These are phyloP conservation scores for Clitarchus hookeri DNA, from an alignment of 2,888 invertebrate species.

Conservation along the genomic window DNA sequence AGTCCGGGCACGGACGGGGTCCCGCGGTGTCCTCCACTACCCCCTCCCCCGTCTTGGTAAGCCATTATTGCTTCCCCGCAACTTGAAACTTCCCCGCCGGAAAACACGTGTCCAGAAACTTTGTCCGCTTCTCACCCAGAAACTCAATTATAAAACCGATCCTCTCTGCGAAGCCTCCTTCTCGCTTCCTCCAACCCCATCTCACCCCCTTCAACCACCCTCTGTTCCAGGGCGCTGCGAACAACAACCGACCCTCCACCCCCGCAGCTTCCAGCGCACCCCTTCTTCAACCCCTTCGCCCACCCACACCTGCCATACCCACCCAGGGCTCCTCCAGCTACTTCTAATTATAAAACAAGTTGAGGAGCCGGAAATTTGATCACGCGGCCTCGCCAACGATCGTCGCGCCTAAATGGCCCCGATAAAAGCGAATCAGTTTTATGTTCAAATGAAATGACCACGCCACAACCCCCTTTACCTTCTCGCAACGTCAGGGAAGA, in stretches of 20 bases:
- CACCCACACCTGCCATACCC: too few relatives aligned
- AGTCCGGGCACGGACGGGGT: not conserved
- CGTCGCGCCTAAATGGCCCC: not conserved
- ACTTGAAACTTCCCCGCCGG: slow-evolving; percentile 6
- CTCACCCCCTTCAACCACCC: too few relatives aligned
- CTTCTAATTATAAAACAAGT: slow-evolving; percentile 8
- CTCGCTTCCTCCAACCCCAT: not conserved
- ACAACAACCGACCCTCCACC: not conserved
- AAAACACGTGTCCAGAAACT: slow-evolving; percentile 27
- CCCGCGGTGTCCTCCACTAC: not conserved
- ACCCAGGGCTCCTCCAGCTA: not conserved
- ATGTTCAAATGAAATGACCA: too few relatives aligned
- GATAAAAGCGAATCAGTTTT: not conserved
- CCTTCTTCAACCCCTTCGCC: not conserved
- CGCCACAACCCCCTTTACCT: too few relatives aligned
- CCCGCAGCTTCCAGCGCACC: not conserved
- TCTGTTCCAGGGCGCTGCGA: not conserved
- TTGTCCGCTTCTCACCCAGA: slow-evolving; percentile 25
- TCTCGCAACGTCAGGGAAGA: too few relatives aligned
- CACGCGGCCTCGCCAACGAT: not conserved
- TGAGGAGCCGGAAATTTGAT: not conserved
- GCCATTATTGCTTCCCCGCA: slow-evolving; percentile 14
- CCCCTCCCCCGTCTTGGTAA: not conserved
- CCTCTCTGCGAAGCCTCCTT: slow-evolving; percentile 4
- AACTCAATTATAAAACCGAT: slow-evolving; percentile 26